Percentiles rank a stretch among this genome's conserved stretches.
Conservation (phyloP, 1,140 invertebrate genomes). For the Brachionus rotundiformis region DNA sequence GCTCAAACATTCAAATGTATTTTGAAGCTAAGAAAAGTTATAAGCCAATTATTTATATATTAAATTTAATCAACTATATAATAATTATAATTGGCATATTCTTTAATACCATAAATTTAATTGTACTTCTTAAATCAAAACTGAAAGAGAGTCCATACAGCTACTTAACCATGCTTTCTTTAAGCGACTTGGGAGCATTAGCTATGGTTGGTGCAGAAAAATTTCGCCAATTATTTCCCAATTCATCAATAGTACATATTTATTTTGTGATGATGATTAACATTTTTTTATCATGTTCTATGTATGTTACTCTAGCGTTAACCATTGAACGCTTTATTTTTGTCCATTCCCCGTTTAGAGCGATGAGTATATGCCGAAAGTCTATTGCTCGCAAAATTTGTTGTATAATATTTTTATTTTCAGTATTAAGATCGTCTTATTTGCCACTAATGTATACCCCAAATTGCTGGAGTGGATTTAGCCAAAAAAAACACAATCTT, state of each 20-base stretch:
- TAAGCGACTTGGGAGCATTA: conserved; percentile 32
- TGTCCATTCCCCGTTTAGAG: conserved; percentile 49
- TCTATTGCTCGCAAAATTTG: conserved; percentile 32
- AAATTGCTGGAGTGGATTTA: conserved; percentile 42
- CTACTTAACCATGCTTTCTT: conserved; percentile 30
- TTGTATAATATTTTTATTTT: conserved; percentile 37
- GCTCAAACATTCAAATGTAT: conserved; percentile 1
- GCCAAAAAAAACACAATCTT: conserved; percentile 30
- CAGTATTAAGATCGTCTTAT: neutral
- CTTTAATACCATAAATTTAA: conserved; percentile 35
- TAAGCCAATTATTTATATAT: neutral
- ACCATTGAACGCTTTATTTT: conserved; percentile 48
- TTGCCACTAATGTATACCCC: conserved; percentile 11
- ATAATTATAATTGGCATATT: conserved; percentile 42
- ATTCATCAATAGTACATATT: conserved; percentile 4
- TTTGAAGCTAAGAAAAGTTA: conserved; percentile 14
- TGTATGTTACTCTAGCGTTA: conserved; percentile 34
- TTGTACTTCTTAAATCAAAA: conserved; percentile 38
- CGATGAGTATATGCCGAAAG: conserved; percentile 24
- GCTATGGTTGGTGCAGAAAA: conserved; percentile 33
- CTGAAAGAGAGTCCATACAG: conserved; percentile 47
- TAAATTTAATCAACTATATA: conserved; percentile 35
- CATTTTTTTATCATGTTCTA: conserved; percentile 49
- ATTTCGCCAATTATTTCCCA: neutral
- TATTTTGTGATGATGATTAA: conserved; percentile 43